Evolutionary conservation across 2,797 vertebrate genomes (phyloP).

Genomic region (Neostethus bicornis): DNA sequence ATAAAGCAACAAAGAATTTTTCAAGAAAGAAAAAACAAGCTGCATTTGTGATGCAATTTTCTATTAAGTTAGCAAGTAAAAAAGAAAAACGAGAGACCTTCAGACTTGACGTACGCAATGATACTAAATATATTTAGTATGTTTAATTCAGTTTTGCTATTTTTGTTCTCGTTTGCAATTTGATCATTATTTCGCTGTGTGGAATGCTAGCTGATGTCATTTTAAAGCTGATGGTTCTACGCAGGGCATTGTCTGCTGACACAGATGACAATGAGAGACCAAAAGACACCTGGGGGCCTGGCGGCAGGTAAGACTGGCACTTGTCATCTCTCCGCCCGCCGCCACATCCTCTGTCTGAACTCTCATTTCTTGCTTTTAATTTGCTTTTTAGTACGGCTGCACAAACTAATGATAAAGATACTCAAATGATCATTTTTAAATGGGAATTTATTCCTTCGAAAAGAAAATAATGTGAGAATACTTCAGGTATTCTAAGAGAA

Average conservation of each 20-base stretch:
- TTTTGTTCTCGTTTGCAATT: conserved; percentile 22
- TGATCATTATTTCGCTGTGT: conserved; percentile 35
- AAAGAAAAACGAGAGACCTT: background rate
- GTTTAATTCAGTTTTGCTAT: conserved; percentile 1
- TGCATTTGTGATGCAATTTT: background rate
- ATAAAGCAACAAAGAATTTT: conserved; percentile 2
- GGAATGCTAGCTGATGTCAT: conserved; percentile 50
- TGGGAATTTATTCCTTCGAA: no score
- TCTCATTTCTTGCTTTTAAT: conserved; percentile 71
- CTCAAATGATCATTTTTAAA: background rate
- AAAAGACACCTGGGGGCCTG: conserved; percentile 85
- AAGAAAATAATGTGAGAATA: no score
- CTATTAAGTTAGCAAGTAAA: conserved; percentile 1
- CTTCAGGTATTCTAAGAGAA: conserved; percentile 5
- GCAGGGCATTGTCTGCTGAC: conserved; percentile 86
- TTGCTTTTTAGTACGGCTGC: conserved; percentile 71
- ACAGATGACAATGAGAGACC: conserved; percentile 86
- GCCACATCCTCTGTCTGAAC: conserved; percentile 73
- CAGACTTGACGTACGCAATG: background rate
- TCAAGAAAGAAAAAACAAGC: conserved; percentile 1
- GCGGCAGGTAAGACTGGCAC: conserved; percentile 85
- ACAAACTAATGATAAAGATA: conserved; percentile 10
- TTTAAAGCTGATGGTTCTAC: conserved; percentile 80
- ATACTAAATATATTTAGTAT: background rate
- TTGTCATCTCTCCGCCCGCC: conserved; percentile 72